phyloP scores from a whole-genome alignment of 37 sponge, comb jelly and placozoan genomes.

The Cladorhizidae sp. region DNA sequence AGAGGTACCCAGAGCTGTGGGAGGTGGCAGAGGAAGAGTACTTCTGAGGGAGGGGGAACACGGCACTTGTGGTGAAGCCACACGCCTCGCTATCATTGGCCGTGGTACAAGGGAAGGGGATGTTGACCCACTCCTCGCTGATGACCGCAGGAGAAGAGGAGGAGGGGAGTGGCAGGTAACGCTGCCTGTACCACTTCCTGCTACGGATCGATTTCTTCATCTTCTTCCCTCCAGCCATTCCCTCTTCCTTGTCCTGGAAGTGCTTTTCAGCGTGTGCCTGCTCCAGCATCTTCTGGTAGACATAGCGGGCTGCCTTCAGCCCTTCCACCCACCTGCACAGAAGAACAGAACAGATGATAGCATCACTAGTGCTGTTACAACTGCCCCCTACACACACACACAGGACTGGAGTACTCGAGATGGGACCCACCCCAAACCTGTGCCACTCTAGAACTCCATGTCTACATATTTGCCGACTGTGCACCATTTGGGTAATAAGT shows the following conservation, averaged over 20 bases:
- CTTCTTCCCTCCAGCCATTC: not conserved
- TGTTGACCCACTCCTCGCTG: constrained; percentile 4
- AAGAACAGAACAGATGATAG: no score
- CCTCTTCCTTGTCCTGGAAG: not conserved
- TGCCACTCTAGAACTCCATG: no score
- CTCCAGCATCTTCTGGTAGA: constrained; percentile 33
- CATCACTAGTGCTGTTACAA: no score
- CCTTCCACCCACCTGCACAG: constrained; percentile 49
- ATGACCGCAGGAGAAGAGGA: not conserved
- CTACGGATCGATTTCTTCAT: not conserved
- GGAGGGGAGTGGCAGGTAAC: not conserved
- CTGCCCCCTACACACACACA: no score
- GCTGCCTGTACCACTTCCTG: not conserved
- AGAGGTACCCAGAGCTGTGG: not conserved
- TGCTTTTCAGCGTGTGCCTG: constrained; percentile 9
- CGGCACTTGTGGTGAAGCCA: not conserved
- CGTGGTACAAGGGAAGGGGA: not conserved
- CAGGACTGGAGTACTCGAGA: no score
- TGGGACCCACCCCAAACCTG: no score
- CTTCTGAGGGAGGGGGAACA: not conserved
- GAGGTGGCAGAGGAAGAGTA: not conserved
- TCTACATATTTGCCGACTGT: no score
- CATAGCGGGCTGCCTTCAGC: constrained; percentile 25
- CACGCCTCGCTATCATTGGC: not conserved
- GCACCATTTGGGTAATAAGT: no score